Evolutionary conservation across 2,888 invertebrate genomes (phyloP).

Genomic region (Sarcophaga subvicina): DNA sequence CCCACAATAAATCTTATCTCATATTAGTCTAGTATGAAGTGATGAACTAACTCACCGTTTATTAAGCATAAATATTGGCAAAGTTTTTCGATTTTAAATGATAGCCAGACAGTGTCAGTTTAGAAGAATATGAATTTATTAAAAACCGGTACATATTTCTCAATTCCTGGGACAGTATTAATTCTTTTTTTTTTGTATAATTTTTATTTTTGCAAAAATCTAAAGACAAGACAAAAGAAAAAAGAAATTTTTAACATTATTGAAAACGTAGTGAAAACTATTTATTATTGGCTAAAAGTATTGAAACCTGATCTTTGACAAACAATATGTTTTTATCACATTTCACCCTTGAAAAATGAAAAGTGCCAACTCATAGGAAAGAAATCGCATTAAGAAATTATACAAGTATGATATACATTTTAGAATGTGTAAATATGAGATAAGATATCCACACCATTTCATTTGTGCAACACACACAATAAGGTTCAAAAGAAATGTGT

Average conservation of each 20-base stretch:
- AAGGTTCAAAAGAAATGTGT: neutral
- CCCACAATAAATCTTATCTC: slow-evolving; percentile 27
- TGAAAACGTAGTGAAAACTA: neutral
- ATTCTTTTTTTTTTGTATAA: no score
- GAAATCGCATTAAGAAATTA: slow-evolving; percentile 66
- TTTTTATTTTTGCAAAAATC: no score
- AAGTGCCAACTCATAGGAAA: slow-evolving; percentile 42
- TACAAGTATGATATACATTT: slow-evolving; percentile 70
- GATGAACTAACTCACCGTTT: neutral
- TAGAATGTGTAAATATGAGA: slow-evolving; percentile 77
- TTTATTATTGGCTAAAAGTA: neutral
- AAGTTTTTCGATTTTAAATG: neutral
- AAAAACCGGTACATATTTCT: no score
- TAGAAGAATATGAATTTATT: no score
- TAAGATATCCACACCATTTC: slow-evolving; percentile 75
- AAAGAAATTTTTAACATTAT: neutral
- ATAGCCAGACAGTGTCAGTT: neutral
- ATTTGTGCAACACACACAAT: slow-evolving; percentile 30
- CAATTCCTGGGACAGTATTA: no score
- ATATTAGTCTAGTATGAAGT: neutral
- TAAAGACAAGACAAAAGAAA: no score
- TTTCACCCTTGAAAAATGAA: slow-evolving; percentile 33
- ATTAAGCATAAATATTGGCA: neutral
- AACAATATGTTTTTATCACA: slow-evolving; percentile 35
- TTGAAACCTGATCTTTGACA: slow-evolving; percentile 45